A percentile compares a stretch with the other conserved stretches of the same genome.
These are phyloP conservation scores for Busseola fusca DNA, from an alignment of 2,888 invertebrate genomes.

Conservation along the genomic window DNA sequence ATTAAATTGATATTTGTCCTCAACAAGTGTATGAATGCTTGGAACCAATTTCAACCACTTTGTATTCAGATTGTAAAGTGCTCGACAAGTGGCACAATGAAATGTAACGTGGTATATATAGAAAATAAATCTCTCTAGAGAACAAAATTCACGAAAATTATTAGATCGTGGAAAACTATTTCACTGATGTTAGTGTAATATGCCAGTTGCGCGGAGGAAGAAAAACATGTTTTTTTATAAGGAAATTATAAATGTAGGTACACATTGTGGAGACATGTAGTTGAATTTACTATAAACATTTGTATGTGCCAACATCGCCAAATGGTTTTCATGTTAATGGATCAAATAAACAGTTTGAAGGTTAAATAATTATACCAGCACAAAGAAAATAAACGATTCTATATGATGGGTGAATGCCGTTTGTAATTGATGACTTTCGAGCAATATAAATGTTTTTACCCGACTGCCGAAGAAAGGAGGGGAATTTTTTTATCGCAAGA, in stretches of 20 bases:
- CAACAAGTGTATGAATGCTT: slow-evolving; percentile 64
- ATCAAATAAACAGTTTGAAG: slow-evolving; percentile 69
- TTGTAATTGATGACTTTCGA: slow-evolving; percentile 34
- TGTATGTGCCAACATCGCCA: slow-evolving; percentile 64
- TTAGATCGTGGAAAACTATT: slow-evolving; percentile 33
- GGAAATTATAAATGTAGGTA: slow-evolving; percentile 40
- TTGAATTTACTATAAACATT: slow-evolving; percentile 65
- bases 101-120: slow-evolving; percentile 65
- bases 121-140: slow-evolving; percentile 52
- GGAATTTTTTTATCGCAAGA: slow-evolving; percentile 26
- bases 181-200: slow-evolving; percentile 26
- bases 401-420: slow-evolving; percentile 36
- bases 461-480: no score
- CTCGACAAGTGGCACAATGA: slow-evolving; percentile 65
- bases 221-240: slow-evolving; percentile 37
- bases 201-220: slow-evolving; percentile 16
- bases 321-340: slow-evolving; percentile 69
- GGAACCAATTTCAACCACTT: slow-evolving; percentile 74
- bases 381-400: slow-evolving; percentile 61
- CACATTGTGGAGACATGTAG: slow-evolving; percentile 51
- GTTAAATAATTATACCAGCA: slow-evolving; percentile 66
- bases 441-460: slow-evolving; percentile 26
- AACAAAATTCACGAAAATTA: slow-evolving; percentile 23
- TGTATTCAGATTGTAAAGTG: slow-evolving; percentile 71
- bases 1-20: slow-evolving; percentile 71